Base-by-base conservation (phyloP, 2,888 invertebrate species). In the Meteorus colon region DNA sequence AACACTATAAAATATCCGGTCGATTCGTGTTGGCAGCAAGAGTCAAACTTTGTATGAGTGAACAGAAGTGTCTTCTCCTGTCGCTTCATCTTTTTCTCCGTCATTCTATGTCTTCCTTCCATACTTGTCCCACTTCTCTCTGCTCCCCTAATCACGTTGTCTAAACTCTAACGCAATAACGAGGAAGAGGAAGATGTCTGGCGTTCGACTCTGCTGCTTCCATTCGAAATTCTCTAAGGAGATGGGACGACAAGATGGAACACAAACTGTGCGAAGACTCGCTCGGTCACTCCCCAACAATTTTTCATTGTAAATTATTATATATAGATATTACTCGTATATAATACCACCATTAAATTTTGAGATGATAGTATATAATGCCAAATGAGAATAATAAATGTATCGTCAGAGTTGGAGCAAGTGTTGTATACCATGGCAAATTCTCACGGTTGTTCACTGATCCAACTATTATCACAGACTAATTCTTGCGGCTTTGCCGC, bases 101-200 rank as follows among this genome's bases (percentile, higher is more conserved):
- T 27, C 10, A 27, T 16, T 27, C 29, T 29, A 10, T 31, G 6
- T 62, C 16, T 14, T 12, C 14, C 24, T 31, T 8, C 24, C 12
- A 16, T 16, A 31, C 31, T 31, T 27, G 24, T 24, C 12, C 27
- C 29, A 62, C 31, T n/a, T 65, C 34, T 34, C 31, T 19, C 65
- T 19, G 67, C 66, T 51, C 45, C 66, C 68, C 73, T 73, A 76
- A 76, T 76, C 73, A 73, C 65, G 65, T 76, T 76, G 76, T 76
- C 73, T 76, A 73, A 76, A 76, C 73, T 76, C 73, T 76, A 73
- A 76, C 69, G 73, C 63, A 73, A 76, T 76, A 76, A 76, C 76
- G 62, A 62, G 60, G 19, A 68, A 34, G 76, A 67, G 72, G 72
- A 73, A 72, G 19, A 55, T 55, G 19, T 55, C 62, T 65, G 73